Evolutionary conservation across 2,113 vertebrate species (phyloP).

Genomic region (Ia io): DNA sequence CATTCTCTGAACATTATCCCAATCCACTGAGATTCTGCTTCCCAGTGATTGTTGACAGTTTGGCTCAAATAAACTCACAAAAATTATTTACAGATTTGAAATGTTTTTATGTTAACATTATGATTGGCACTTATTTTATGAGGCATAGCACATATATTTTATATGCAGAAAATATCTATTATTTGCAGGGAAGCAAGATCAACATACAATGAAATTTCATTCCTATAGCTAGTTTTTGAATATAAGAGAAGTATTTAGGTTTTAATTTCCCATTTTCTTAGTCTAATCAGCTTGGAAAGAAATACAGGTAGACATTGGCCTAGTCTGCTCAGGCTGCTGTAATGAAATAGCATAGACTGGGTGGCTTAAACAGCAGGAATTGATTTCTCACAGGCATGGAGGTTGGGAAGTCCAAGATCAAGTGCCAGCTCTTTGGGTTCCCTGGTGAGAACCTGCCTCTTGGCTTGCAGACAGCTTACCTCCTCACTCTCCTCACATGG

Average conservation of each 20-base stretch:
- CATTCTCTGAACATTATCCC: too few relatives aligned
- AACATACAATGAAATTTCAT: neutral
- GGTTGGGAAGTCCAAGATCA: neutral
- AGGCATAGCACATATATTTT: neutral
- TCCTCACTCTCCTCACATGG: neutral
- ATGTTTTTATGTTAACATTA: too few relatives aligned
- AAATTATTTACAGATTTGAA: too few relatives aligned
- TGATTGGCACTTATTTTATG: neutral
- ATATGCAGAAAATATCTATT: neutral
- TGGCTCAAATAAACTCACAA: too few relatives aligned
- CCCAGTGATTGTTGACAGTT: too few relatives aligned
- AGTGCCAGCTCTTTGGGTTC: neutral
- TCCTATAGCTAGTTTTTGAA: neutral
- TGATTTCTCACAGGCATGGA: neutral
- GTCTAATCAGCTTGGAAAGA: neutral
- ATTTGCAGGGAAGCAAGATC: neutral
- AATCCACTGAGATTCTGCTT: too few relatives aligned
- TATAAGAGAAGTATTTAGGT: neutral
- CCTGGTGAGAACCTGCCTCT: neutral
- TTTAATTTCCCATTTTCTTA: neutral
- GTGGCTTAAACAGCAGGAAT: neutral
- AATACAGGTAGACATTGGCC: too few relatives aligned
- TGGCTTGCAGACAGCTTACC: neutral
- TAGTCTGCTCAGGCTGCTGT: neutral
- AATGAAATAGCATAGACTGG: neutral